Conservation (phyloP, 2,888 invertebrate genomes). For the Trichopoda pennipes region DNA sequence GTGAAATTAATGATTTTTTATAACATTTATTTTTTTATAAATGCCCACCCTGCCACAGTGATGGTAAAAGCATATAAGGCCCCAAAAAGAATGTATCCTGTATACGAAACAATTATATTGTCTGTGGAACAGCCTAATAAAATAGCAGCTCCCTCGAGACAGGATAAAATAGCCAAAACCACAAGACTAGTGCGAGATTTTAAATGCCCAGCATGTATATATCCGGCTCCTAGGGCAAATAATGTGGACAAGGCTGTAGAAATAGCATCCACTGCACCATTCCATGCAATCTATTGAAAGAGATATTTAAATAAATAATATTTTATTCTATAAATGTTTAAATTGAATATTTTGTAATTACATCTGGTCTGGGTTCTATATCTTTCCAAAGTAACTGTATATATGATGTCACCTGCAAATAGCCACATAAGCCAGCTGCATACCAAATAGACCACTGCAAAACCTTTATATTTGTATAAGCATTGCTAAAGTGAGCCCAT, state of each 20-base stretch:
- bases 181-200: constrained; percentile 81
- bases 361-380: constrained; percentile 80
- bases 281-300: constrained; percentile 80
- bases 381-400: constrained; percentile 87
- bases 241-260: constrained; percentile 86
- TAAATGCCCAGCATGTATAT: constrained; percentile 76
- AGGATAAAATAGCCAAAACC: constrained; percentile 81
- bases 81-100: constrained; percentile 88
- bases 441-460: constrained; percentile 90
- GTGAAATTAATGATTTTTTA: neutral
- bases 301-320: neutral
- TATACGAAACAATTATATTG: constrained; percentile 87
- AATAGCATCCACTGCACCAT: constrained; percentile 91
- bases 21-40: neutral
- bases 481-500: constrained; percentile 83
- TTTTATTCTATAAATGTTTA: neutral
- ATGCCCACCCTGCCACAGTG: constrained; percentile 77
- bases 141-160: constrained; percentile 83
- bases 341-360: constrained; percentile 58
- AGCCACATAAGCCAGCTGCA: constrained; percentile 87
- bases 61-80: constrained; percentile 87
- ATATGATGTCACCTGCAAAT: constrained; percentile 86
- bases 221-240: constrained; percentile 83
- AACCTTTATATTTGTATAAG: constrained; percentile 84
- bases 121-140: constrained; percentile 83